phyloP scores from a whole-genome alignment of 2,113 vertebrate genomes.

The Oceanites oceanicus region DNA sequence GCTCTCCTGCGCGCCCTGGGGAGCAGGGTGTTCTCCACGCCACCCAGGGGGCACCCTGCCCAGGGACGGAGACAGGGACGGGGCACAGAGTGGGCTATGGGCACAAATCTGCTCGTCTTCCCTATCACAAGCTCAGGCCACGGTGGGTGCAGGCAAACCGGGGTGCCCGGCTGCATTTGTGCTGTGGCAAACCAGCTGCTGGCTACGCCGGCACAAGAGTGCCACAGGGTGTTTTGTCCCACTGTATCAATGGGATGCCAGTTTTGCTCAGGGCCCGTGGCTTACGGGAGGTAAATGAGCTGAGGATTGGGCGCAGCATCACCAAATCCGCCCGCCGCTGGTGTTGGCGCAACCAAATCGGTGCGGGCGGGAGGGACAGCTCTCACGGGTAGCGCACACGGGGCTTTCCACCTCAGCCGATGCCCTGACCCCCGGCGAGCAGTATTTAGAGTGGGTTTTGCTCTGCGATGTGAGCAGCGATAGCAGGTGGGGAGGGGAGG shows the following conservation, averaged over 20 bases:
- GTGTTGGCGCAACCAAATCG: not conserved
- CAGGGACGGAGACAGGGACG: rapidly evolving
- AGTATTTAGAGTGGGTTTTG: not conserved
- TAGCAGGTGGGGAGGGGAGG: not conserved
- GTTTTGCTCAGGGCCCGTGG: rapidly evolving
- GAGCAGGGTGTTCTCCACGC: not conserved
- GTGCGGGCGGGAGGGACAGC: not conserved
- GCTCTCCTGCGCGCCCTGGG: rapidly evolving
- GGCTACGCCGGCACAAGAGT: rapidly evolving
- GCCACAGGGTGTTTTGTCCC: rapidly evolving
- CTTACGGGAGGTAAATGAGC: not conserved
- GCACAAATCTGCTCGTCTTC: rapidly evolving
- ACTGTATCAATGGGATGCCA: rapidly evolving
- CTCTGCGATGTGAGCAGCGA: not conserved
- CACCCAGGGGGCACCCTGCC: rapidly evolving
- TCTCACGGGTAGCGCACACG: rapidly evolving
- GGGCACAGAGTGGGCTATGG: not conserved
- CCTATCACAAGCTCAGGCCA: not conserved
- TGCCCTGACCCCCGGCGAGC: not conserved
- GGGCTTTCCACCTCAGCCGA: not conserved
- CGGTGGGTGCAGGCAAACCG: rapidly evolving
- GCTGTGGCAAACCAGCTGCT: not conserved
- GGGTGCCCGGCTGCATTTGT: not conserved
- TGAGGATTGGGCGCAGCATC: not conserved
- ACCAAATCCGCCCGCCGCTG: not conserved